Base-by-base conservation (phyloP, 2,888 invertebrate species). In the Tridacna crocea region DNA sequence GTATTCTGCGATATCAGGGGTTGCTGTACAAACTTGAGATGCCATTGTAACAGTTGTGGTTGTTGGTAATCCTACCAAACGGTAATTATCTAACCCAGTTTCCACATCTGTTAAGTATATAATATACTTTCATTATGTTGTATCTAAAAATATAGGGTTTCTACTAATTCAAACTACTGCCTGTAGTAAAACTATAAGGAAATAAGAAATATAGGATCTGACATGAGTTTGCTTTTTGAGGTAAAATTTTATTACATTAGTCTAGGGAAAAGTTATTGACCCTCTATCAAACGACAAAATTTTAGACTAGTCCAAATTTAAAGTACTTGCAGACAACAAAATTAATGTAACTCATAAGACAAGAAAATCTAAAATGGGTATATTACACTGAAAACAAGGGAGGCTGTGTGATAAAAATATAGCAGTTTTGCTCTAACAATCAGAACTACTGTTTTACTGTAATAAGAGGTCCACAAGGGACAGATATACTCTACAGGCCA, bases 1-100 rank as follows among this genome's bases (percentile, higher is more conserved):
- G 58, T 81, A 84, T 36, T 84, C 84, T 17, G 81, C 74, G 4
- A 61, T 51, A 58, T 79, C 75, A 22, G 72, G 46, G 13, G 81
- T 77, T 17, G 60, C 70, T 15, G 77, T 81, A 51, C 84, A 84
- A 13, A 84, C 79, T 46, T 84, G 55, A 46, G 55, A 48, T 12
- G 46, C 73, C 1, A 46, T 47, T 0, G 78, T 60, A 3, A 72
- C 46, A 3, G 63, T 0, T 19, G 72, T 63, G 1, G 51, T 27
- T 4, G 36, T 65, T 12, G 78, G 61, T 61, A 78, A 19, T 11
- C 82, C 82, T 13, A 48, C 75, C n/a, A 82, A 15, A n/a, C 82
- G 70, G 26, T 79, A 72, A 51, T 46, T 47, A 26, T 60, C 72
- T 36, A 81, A 72, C 36, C 81, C 81, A 12, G 46, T n/a, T 27